Evolutionary conservation across 1,140 invertebrate species (phyloP).

Genomic region (Pseudomyrmex pallidus): DNA sequence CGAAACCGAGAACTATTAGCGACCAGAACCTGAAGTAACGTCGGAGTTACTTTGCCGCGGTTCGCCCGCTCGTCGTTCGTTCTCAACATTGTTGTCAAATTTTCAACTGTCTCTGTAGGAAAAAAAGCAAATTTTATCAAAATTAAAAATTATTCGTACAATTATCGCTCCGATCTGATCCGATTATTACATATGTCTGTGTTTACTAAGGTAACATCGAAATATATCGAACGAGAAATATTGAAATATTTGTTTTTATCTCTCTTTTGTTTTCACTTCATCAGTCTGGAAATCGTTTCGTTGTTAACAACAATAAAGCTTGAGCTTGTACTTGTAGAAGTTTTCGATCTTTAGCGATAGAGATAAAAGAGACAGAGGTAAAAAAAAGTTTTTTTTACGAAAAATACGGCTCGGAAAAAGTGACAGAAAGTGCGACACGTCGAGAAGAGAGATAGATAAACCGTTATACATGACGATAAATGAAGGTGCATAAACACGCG

Average conservation of each 20-base stretch:
- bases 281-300: no score
- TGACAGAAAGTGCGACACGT: background rate
- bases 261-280: no score
- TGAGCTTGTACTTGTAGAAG: no score
- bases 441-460: background rate
- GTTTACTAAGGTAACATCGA: no score
- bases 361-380: no score
- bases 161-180: no score
- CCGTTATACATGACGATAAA: constrained; percentile 30
- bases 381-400: no score
- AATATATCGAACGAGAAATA: background rate
- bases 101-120: no score
- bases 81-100: constrained; percentile 12
- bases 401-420: constrained; percentile 1
- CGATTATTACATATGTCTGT: background rate
- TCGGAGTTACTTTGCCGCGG: constrained; percentile 46
- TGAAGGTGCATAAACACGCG: constrained; percentile 25
- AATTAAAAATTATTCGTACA: background rate
- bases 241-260: background rate
- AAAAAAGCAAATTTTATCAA: background rate
- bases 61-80: constrained; percentile 18
- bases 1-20: constrained; percentile 58
- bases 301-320: no score
- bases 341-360: no score
- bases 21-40: constrained; percentile 33